These are phyloP conservation scores for Xylocampa areola DNA, from an alignment of 2,888 invertebrate species.

Conservation along the genomic window DNA sequence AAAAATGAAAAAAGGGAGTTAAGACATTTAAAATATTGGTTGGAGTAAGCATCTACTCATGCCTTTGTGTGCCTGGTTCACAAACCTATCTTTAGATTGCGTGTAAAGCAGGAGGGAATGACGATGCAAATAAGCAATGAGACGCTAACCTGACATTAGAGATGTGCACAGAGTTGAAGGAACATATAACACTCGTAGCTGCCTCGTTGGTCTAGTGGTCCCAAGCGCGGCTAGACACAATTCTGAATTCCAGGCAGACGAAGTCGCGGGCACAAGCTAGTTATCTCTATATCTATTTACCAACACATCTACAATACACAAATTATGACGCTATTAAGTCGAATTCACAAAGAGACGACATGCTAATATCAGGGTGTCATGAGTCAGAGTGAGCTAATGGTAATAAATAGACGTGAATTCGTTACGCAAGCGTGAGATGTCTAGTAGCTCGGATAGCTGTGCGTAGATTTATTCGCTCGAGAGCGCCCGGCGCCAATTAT, in stretches of 20 bases:
- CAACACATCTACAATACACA: slow-evolving; percentile 35
- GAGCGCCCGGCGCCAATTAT: slow-evolving; percentile 53
- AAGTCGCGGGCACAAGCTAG: too few species aligned
- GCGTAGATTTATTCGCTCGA: slow-evolving; percentile 55
- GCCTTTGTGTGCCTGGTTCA: too few species aligned
- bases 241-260: too few species aligned
- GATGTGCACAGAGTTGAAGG: background rate
- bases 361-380: slow-evolving; percentile 53
- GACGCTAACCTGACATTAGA: too few species aligned
- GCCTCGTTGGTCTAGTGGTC: too few species aligned
- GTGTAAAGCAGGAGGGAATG: too few species aligned
- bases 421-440: slow-evolving; percentile 55
- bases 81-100: too few species aligned
- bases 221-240: too few species aligned
- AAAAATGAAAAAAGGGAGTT: background rate
- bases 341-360: slow-evolving; percentile 41
- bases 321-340: slow-evolving; percentile 47
- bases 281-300: slow-evolving; percentile 24
- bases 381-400: slow-evolving; percentile 45
- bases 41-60: background rate
- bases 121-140: too few species aligned
- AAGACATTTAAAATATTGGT: background rate
- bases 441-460: slow-evolving; percentile 53
- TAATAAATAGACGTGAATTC: slow-evolving; percentile 54
- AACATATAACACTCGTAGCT: too few species aligned